Evolutionary conservation across 1,140 invertebrate species (phyloP), one percentile per base, ranked within the genome.

Genomic region (Telenomus remus): DNA sequence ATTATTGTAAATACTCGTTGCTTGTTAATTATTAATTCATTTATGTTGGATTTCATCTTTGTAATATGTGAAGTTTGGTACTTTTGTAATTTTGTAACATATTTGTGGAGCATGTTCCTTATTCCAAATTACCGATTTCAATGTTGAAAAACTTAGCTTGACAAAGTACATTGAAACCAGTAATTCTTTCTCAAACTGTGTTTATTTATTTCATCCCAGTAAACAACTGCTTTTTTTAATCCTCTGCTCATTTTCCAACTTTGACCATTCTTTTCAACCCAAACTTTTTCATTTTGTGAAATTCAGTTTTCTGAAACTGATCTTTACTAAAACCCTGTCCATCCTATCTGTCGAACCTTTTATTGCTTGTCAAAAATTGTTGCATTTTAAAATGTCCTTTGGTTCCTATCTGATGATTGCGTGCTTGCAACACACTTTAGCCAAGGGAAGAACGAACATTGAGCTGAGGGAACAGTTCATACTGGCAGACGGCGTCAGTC

Each of bases 381-480:
- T 35, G 10, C 10, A 39, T 44, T 12, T 13, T 44, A 44, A 44
- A 13, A 44, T 12, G 81, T 81, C 75, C 73, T 79, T 72, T 75
- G 82, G 72, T 82, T n/a, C 81, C 80, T 83, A 79, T 78, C 78
- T 79, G 66, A 84, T 85, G 85, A 84, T 79, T 86, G 80, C 81
- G 80, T 90, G 90, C 89, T 90, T 88, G 89, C 87, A 89, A 90
- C 87, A 89, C 82, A 88, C 86, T 98, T 80, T 86, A 88, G 97
- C 97, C 90, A 99, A 98, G 91, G 98, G 98, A 92, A 94, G 97
- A 90, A 99, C 98, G 87, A 99, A 99, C 91, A 96, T 98, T 89
- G 98, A 99, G 91, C 93, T 99, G 84, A 92, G 97, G 81, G 97
- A 99, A 90, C 96, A 98, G 91, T 99, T 99, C 91, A 98, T 98